Evolutionary conservation across 2,797 vertebrate species (phyloP), one percentile per base, ranked within the genome.

Genomic region (Pipistrellus kuhlii): DNA sequence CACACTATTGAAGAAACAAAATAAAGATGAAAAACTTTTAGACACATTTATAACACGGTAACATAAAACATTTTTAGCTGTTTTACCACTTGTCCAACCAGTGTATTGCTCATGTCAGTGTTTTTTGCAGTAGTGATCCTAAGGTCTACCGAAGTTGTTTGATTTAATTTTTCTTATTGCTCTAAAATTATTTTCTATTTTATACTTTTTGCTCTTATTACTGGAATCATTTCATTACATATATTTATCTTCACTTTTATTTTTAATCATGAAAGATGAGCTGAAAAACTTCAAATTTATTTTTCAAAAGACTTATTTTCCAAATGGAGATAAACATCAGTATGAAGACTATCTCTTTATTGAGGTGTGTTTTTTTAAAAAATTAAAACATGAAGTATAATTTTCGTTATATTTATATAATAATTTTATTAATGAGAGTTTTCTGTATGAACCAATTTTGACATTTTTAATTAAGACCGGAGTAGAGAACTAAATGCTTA

Each of bases 1-100:
- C 5, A 83, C 83, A 87, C 38, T 93, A 76, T 13, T 71, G 6
- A 64, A 81, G 17, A 48, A 90, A 82, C 13, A 93, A 86, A 94
- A 71, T 82, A 66, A 48, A 73, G 5, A 76, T 41, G 84, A 80
- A 71, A 93, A 11, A 13, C 21, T 1, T 59, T 80, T 64, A 32
- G 13, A 12, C 20, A 57, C 12, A 59, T 44, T 71, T 44, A 30
- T 12, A 30, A 1, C 10, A 62, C 8, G 20, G 2, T 69, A 68
- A 55, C 18, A 51, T 53, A 80, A 89, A 48, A 32, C 35, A 80
- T 76, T 57, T 86, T 83, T 71, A 68, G 23, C 69, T 85, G 30
- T 53, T 93, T 84, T 17, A 32, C 46, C 30, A 76, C 9, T 51
- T 76, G 9, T 76, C 46, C 46, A 51, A 32, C 0, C 3, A 59